Conservation (phyloP, 1,140 invertebrate species). For the Nasonia giraulti region DNA sequence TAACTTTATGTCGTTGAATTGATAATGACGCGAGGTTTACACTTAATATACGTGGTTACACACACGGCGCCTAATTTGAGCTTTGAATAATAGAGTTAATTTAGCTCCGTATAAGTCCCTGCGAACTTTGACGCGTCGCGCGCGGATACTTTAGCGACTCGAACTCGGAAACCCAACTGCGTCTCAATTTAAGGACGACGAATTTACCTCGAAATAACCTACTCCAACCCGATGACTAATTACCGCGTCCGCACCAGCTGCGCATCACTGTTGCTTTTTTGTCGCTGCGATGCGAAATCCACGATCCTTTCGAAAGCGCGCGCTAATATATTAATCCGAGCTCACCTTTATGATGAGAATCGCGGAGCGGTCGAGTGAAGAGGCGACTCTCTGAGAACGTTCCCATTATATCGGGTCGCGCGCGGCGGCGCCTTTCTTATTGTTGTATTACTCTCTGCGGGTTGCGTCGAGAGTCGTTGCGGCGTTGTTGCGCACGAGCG, state of each 20-base stretch:
- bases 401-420: constrained; percentile 54
- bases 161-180: no score
- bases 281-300: not conserved
- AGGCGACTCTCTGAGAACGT: constrained; percentile 55
- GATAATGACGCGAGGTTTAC: no score
- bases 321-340: constrained; percentile 22
- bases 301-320: not conserved
- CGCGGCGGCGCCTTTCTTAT: constrained; percentile 12
- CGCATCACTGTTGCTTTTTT: not conserved
- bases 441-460: constrained; percentile 1
- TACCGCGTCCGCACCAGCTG: not conserved
- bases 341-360: constrained; percentile 22
- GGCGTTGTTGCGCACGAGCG: not conserved
- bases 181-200: no score
- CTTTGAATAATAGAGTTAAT: no score
- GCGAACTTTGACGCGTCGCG: no score
- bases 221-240: not conserved
- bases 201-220: no score
- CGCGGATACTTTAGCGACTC: no score
- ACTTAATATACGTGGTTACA: no score
- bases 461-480: not conserved
- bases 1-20: no score
- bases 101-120: no score
- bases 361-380: constrained; percentile 7
- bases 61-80: no score